Evolutionary conservation across 2,888 invertebrate genomes (phyloP), one percentile per base, ranked within the genome.

Genomic region (Allacma fusca): DNA sequence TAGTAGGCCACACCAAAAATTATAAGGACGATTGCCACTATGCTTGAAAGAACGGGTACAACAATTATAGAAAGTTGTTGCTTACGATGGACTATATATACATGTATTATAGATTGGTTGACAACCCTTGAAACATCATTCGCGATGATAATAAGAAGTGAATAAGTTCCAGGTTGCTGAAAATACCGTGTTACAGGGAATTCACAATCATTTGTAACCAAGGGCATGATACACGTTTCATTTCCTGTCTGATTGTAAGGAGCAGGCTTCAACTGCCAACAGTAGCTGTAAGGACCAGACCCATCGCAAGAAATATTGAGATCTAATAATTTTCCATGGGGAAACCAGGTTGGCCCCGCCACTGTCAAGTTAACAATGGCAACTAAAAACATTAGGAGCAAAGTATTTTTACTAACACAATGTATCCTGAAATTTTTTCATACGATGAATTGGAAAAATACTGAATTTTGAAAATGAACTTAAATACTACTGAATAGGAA

Each of bases 1-100:
- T 94, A 95, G 86, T 94, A 95, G 0, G 95, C 94, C 16, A 95
- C 91, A 16, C 95, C 96, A 86, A 95, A 94, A 57, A 96, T 91
- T 62, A 96, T 92, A 73, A 94, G 87, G 57, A 94, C 93, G 19
- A 94, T 91, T 1, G 95, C 95, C 21, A 93, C 89, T 74, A 94
- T 88, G 79, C 93, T 92, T 86, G 94, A 95, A 40, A 91, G 90
- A 24, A 96, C 93, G 1, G 96, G 96, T 57, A 96, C 93, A 75
- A 95, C 92, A 44, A 96, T 94, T 2, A 95, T 94, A 0, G 95
- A 95, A 73, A 96, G 87, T 86, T 95, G 95, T 0, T 94, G 91
- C 85, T 94, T 92, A 79, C 91, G 91, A 50, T 91, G 90, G 34
- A 91, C 95, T 91, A 94, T 91, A 87, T 94, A 95, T 85, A 95